Base-by-base conservation (phyloP, 2,797 vertebrate species). In the Liparis tanakae region DNA sequence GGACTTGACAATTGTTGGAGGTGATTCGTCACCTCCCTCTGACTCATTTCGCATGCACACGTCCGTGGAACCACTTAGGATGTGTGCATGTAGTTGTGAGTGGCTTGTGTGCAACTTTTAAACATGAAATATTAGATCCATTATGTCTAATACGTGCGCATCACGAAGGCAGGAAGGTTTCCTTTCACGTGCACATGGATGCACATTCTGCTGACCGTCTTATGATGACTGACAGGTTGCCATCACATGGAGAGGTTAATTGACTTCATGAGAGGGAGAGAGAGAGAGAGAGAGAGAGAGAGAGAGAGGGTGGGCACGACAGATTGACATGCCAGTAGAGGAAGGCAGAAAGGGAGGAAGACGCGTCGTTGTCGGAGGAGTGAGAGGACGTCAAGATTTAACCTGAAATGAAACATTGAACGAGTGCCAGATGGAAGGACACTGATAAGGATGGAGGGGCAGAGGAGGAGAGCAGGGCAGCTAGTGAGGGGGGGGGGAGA, bases 381-480 rank as follows among this genome's bases (percentile, higher is more conserved):
- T 66, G 81, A 74, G 87, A 76, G 70, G 79, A 84, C 77, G 70
- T 92, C 88, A 92, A 91, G 87, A 93, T 92, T 90, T 84, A 85
- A 90, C 89, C 87, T 92, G 91, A 92, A 93, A 92, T 93, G 89
- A 93, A 89, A 93, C 92, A 92, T 91, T 91, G 88, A 90, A 86
- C 87, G 61, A 51, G 87, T 86, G 87, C 88, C 83, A 82, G 88
- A 90, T 92, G 87, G 82, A 87, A 84, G 73, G 89, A 90, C 62
- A 30, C 67, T 83, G 90, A 92, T 92, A 91, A 88, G 89, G 84
- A 76, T 74, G 78, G 84, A 80, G 82, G 88, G 89, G 88, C 83
- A 82, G 81, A 80, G 51, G 72, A 81, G 78, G 77, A 79, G 79
- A 83, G 72, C 1, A 18, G 71, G 77, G 73, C 60, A 74, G 76